Evolutionary conservation across 2,797 vertebrate genomes (phyloP), one percentile per base, ranked within the genome.

Genomic region (Phataginus tricuspis): DNA sequence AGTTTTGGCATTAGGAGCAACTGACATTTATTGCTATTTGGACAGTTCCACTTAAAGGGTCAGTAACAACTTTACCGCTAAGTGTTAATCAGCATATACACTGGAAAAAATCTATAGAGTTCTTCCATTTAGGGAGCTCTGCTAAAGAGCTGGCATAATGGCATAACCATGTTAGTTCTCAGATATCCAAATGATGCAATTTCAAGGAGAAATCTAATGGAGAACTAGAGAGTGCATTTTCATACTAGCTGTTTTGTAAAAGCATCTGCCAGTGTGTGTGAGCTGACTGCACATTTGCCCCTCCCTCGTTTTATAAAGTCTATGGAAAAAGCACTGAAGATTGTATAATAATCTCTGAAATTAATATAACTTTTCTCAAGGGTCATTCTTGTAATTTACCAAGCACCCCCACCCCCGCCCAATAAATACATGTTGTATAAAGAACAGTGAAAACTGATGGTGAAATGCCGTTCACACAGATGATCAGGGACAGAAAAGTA

Each of bases 31-130:
- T 63, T 95, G 85, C 82, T 79, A 45, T 94, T 51, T 89, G 90
- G 85, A 95, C 82, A 89, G 86, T 45, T 78, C 79, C 90, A 96
- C 75, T 98, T 95, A 97, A 94, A 96, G 96, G 75, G 71, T 96
- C 91, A 90, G 78, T 66, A 86, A 95, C 85, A 96, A 92, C 68
- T 95, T 88, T 91, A 79, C 74, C 69, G 9, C 85, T 86, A 82
- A 90, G 92, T 93, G 63, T 95, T 96, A 94, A 96, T 96, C 91
- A 91, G 91, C 3, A 4, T 75, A 79, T 55, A 87, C 15, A 34
- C 19, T 51, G 45, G 61, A 72, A 90, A 94, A 96, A 96, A 96
- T 96, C 96, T 91, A 96, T 83, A 90, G 49, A 34, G 59, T 89
- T 96, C 86, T 95, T 95, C 92, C 91, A 91, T 66, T 95, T 91